Evolutionary conservation across 2,113 vertebrate genomes (phyloP), one percentile per base, ranked within the genome.

Genomic region (Probosciger aterrimus): DNA sequence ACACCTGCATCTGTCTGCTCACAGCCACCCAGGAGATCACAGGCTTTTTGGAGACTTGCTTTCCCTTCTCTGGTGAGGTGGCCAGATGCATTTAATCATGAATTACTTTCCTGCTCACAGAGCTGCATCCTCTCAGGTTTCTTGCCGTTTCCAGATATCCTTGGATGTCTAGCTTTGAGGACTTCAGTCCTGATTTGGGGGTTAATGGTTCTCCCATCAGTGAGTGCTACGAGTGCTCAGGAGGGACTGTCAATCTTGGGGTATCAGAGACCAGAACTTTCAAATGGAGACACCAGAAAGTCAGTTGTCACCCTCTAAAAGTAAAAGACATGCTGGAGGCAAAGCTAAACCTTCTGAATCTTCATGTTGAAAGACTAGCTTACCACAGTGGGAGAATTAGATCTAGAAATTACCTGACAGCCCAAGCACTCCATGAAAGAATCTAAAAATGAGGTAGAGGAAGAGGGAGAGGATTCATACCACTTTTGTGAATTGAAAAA

Each of bases 81-180:
- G 13, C 41, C 37, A 52, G 33, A 14, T 23, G 18, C 17, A 4
- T 71, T n/a, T 55, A 39, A 11, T 16, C n/a, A 19, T 1, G 0
- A 10, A 3, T 20, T 41, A 64, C 50, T 59, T 60, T 22, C 15
- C 20, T n/a, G 25, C 39, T 59, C 7, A 7, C 11, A 6, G 44
- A 82, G 35, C 31, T 68, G 24, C 44, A 39, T 19, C 44, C 35
- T 69, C 25, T 27, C 44, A 41, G 35, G 6, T 78, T 35, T 60
- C 52, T 65, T 50, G n/a, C 22, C 44, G 7, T 27, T n/a, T 31
- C n/a, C 24, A 35, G 53, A 3, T 15, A 4, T 52, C 52, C 33
- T 82, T 67, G 35, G 16, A 18, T 46, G 19, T 28, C 60, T 62
- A 2, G 28, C 43, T 60, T 39, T 27, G 53, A 81, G 60, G 30